A percentile compares a stretch with the other conserved stretches of the same genome.
Evolutionary conservation across 92 coral and sea anemone genomes (phyloP).

Genomic region (Zoanthus sansibaricus): DNA sequence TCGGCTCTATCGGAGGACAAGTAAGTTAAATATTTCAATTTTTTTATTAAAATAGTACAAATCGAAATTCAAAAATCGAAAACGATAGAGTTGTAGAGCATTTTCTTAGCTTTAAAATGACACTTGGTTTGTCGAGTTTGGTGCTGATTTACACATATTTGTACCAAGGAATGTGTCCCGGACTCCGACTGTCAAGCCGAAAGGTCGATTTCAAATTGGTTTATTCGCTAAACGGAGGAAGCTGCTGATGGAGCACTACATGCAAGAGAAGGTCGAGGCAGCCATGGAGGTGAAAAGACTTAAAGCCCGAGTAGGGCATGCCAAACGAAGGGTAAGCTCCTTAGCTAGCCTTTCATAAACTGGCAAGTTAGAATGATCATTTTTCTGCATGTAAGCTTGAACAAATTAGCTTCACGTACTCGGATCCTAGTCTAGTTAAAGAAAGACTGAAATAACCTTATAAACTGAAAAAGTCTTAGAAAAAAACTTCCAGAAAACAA

Average conservation of each 20-base stretch:
- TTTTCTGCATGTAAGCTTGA: conserved; percentile 12
- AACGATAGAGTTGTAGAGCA: conserved; percentile 33
- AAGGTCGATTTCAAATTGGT: conserved; percentile 47
- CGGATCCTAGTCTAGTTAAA: background rate
- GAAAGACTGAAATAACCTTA: background rate
- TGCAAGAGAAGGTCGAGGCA: conserved; percentile 37
- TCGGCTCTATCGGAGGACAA: conserved; percentile 21
- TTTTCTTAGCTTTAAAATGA: conserved; percentile 42
- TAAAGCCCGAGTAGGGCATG: conserved; percentile 22
- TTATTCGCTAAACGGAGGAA: conserved; percentile 28
- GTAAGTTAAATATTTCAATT: conserved; percentile 9
- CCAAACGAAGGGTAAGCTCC: conserved; percentile 38
- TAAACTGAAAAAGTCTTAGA: background rate
- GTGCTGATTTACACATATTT: conserved; percentile 36
- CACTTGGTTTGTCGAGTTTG: conserved; percentile 14
- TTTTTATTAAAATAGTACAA: background rate
- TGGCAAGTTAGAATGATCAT: conserved; percentile 24
- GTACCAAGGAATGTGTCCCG: conserved; percentile 39
- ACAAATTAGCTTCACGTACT: background rate
- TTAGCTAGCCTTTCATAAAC: background rate
- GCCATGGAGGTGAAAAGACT: conserved; percentile 35
- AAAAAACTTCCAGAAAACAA: background rate
- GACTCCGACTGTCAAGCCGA: conserved; percentile 37
- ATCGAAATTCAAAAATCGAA: conserved; percentile 35
- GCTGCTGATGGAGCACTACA: conserved; percentile 8